Evolutionary conservation across 2,888 invertebrate genomes (phyloP), one percentile per base, ranked within the genome.

Genomic region (Muschampia staudingeri): DNA sequence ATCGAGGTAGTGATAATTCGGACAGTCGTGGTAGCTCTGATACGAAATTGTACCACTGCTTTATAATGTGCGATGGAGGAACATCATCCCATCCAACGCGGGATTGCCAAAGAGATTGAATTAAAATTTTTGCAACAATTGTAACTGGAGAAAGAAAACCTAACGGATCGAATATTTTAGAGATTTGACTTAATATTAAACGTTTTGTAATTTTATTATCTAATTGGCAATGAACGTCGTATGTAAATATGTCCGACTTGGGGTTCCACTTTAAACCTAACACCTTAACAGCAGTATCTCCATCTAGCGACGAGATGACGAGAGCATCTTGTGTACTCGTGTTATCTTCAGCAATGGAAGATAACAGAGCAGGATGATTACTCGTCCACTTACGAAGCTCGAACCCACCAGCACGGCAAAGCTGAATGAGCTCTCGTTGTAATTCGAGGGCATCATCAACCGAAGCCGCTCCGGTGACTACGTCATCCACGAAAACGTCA

Each of bases 351-450:
- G 72, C 42, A 72, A 72, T 48, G 48, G 40, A 42, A 42, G 40
- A 42, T 44, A 72, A 30, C 19, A 72, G 48, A 42, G n/a, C 48
- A 2, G 42, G 44, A 42, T 42, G 40, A 16, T 72, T 72, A 8
- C 42, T 42, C 42, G 44, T 42, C 72, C 72, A 72, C 30, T 72
- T 72, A 7, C 72, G 72, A 14, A 72, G 72, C 44, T 72, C 72
- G 42, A 72, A 72, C 16, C 72, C 72, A 42, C 72, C 72, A 14
- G 40, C 42, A 11, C 48, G 72, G 19, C 40, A 42, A 0, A 72
- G 72, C 25, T 42, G n/a, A 25, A 72, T 72, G n/a, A 72, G 30
- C 19, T 72, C 42, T 42, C 25, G 40, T 34, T 72, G 72, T 44
- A 72, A 72, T 42, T 42, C 48, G 25, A 42, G n/a, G 1, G 72